phyloP scores from a whole-genome alignment of 2,888 invertebrate genomes.

The Eubasilissa splendida region DNA sequence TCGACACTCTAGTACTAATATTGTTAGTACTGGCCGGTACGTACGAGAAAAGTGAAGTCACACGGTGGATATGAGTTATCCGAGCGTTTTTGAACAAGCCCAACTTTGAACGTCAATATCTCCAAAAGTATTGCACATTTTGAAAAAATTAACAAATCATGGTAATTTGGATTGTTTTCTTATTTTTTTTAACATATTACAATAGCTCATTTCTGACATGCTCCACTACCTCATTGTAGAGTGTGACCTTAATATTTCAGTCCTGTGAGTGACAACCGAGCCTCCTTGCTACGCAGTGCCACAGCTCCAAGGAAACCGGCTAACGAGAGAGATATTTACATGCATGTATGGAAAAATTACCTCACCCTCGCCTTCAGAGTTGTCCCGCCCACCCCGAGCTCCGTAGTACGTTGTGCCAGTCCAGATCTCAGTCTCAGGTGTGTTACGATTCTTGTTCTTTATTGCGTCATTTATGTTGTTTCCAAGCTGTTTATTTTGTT shows the following conservation, averaged over 20 bases:
- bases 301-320: slow-evolving; percentile 91
- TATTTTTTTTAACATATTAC: too few relatives aligned
- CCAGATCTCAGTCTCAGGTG: slow-evolving; percentile 94
- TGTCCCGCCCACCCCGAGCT: slow-evolving; percentile 92
- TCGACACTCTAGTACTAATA: too few relatives aligned
- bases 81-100: too few relatives aligned
- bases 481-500: too few relatives aligned
- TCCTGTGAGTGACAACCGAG: slow-evolving; percentile 96
- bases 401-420: slow-evolving; percentile 91
- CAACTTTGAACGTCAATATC: too few relatives aligned
- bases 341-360: slow-evolving; percentile 98
- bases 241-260: slow-evolving; percentile 70
- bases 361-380: slow-evolving; percentile 96
- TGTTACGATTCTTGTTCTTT: slow-evolving; percentile 55
- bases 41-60: too few relatives aligned
- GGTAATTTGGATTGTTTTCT: background rate
- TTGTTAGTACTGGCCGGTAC: too few relatives aligned
- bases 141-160: background rate
- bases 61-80: too few relatives aligned
- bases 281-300: slow-evolving; percentile 91
- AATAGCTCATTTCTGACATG: too few relatives aligned
- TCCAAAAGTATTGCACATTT: background rate
- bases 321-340: slow-evolving; percentile 94
- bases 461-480: too few relatives aligned
- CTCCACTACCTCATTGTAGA: too few relatives aligned